Conservation (phyloP, 2,888 invertebrate species). For the Drosophila rellima region DNA sequence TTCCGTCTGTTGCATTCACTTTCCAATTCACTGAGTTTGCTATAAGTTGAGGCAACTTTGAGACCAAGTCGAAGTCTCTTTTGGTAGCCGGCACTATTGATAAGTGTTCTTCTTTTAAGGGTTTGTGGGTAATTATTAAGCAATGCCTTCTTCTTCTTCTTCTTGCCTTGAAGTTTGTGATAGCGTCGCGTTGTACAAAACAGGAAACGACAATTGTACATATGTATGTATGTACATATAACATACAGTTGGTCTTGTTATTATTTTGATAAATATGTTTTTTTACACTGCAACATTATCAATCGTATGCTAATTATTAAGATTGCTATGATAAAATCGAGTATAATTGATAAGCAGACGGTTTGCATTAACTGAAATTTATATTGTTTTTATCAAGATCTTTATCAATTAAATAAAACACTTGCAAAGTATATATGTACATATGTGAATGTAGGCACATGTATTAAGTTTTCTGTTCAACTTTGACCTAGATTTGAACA, state of each 20-base stretch:
- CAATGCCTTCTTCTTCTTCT: conserved; percentile 17
- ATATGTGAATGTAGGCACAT: conserved; percentile 13
- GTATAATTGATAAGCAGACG: conserved; percentile 7
- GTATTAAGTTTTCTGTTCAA: conserved; percentile 35
- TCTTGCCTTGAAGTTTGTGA: conserved; percentile 22
- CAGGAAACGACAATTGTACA: conserved; percentile 49
- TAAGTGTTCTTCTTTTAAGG: conserved; percentile 36
- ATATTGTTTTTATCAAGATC: not conserved
- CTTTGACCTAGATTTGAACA: conserved; percentile 49
- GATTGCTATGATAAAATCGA: conserved; percentile 4
- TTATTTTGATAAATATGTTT: not conserved
- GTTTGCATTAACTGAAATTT: not conserved
- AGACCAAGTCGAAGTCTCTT: conserved; percentile 7
- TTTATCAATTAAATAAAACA: conserved; percentile 6
- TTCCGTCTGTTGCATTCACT: conserved; percentile 40
- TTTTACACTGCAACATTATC: conserved; percentile 1
- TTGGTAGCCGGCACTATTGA: conserved; percentile 22
- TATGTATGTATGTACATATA: not conserved
- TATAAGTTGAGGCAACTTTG: conserved; percentile 29
- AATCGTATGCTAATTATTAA: not conserved
- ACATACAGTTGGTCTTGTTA: not conserved
- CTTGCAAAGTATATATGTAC: conserved; percentile 1
- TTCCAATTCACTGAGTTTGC: conserved; percentile 64
- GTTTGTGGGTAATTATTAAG: conserved; percentile 42
- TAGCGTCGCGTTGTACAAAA: conserved; percentile 24